These are phyloP conservation scores for Chiloscyllium punctatum DNA, from an alignment of 2,797 vertebrate genomes.

Conservation along the genomic window DNA sequence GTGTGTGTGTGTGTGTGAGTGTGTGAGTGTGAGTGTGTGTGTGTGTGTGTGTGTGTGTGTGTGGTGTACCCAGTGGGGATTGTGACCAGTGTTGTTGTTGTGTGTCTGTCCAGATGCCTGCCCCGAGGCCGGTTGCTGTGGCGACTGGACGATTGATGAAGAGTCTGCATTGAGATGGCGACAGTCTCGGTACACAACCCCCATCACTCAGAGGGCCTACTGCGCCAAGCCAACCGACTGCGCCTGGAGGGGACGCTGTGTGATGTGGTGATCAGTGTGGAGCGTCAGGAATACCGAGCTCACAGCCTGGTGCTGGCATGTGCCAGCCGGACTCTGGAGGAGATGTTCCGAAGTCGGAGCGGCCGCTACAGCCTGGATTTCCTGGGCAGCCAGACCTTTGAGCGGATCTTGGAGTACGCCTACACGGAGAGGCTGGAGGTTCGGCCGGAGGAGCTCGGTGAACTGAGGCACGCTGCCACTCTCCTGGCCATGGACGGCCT, in stretches of 20 bases:
- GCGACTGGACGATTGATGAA: neutral
- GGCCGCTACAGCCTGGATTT: neutral
- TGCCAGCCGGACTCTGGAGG: neutral
- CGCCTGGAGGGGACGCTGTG: neutral
- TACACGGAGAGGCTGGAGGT: neutral
- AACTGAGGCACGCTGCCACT: neutral
- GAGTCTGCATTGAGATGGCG: neutral
- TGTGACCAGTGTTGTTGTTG: too few species aligned
- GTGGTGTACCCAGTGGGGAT: too few species aligned
- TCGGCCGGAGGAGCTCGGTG: constrained; percentile 43
- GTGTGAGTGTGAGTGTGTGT: too few species aligned
- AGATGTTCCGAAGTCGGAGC: neutral
- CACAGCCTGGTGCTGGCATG: neutral
- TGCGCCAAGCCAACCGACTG: neutral
- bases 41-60: too few species aligned
- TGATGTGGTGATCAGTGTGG: neutral
- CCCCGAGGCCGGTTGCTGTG: neutral
- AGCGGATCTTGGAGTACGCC: neutral
- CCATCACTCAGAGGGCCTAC: neutral
- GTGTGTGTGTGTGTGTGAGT: too few species aligned
- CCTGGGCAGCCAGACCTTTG: neutral
- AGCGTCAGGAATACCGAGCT: neutral
- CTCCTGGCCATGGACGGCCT: constrained; percentile 43
- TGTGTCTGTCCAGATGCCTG: neutral
- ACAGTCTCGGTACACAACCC: neutral